A percentile compares a stretch with the other conserved stretches of the same genome.
Conservation (phyloP, 2,888 invertebrate species). For the Cerastis rubricosa region DNA sequence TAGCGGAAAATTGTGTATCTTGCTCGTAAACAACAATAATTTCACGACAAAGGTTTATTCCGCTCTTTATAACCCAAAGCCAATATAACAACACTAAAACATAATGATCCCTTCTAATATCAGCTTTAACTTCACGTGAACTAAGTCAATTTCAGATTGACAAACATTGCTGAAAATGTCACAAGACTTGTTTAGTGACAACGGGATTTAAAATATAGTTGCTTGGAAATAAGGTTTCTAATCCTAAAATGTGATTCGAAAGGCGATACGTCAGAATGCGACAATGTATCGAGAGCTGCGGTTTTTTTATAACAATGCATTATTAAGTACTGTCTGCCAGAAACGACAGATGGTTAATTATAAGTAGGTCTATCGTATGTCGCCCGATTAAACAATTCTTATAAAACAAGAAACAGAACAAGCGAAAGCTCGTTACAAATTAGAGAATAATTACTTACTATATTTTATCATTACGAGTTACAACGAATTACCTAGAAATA, state of each 20-base stretch:
- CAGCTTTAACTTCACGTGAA: conserved; percentile 21
- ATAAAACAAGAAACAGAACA: not conserved
- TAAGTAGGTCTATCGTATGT: conserved; percentile 5
- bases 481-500: not conserved
- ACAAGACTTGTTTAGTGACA: conserved; percentile 17
- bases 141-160: conserved; percentile 35
- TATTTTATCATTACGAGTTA: not conserved
- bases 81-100: conserved; percentile 28
- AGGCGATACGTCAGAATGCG: conserved; percentile 34
- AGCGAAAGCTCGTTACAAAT: conserved; percentile 11
- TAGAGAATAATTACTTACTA: not conserved
- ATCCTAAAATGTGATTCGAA: conserved; percentile 9
- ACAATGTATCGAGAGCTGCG: conserved; percentile 17
- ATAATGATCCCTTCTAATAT: conserved; percentile 24
- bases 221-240: not conserved
- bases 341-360: conserved; percentile 31
- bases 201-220: not conserved
- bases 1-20: conserved; percentile 70
- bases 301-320: conserved; percentile 49
- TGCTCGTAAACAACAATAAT: conserved; percentile 70
- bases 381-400: conserved; percentile 2
- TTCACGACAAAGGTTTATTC: conserved; percentile 61
- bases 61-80: conserved; percentile 37
- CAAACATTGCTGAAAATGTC: conserved; percentile 6
- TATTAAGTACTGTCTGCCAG: conserved; percentile 10